These are phyloP conservation scores for Acanthurus lineatus DNA, from an alignment of 2,797 vertebrate species.

Conservation along the genomic window DNA sequence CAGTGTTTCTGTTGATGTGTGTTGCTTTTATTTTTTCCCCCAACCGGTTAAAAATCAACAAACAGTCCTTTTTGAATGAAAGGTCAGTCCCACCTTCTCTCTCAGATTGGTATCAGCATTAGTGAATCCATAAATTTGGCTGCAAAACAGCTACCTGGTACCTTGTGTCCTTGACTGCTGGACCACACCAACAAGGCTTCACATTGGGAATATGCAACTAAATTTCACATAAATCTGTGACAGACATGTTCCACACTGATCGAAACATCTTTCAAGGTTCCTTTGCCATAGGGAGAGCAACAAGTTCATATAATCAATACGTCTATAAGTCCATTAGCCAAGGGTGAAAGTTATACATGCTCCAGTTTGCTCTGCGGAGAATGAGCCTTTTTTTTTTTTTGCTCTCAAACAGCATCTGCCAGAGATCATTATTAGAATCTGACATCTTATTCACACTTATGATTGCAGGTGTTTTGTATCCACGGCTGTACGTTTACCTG, in stretches of 20 bases:
- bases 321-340: neutral
- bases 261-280: neutral
- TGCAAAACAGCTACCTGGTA: neutral
- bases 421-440: neutral
- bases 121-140: neutral
- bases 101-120: constrained; percentile 10
- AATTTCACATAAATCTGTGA: neutral
- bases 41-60: constrained; percentile 14
- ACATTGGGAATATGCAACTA: neutral
- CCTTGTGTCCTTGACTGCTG: neutral
- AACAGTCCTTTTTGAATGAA: neutral
- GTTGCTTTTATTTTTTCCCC: neutral
- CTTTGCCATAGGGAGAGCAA: constrained; percentile 6
- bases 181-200: constrained; percentile 6
- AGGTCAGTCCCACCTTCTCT: neutral
- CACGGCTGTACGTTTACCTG: neutral
- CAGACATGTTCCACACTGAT: neutral
- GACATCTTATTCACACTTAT: neutral
- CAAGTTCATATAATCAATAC: constrained; percentile 8
- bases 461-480: neutral
- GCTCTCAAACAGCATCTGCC: too few species aligned
- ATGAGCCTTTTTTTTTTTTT: constrained; percentile 2
- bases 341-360: constrained; percentile 23
- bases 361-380: neutral
- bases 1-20: neutral